phyloP scores from a whole-genome alignment of 1,140 invertebrate genomes.

The Caenorhabditis brenneri region DNA sequence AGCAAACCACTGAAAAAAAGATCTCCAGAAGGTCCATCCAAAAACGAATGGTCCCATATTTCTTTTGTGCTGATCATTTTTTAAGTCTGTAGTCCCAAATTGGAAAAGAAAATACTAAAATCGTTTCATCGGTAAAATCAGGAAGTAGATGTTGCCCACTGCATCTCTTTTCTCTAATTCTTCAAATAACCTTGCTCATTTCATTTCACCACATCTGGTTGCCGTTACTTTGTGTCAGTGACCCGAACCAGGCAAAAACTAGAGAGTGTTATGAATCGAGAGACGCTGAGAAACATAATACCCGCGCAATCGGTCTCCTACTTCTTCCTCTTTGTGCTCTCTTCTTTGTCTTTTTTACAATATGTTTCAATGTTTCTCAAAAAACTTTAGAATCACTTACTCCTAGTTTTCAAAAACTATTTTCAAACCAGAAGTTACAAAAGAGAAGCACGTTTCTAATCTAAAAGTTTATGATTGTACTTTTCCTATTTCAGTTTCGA shows the following conservation, averaged over 20 bases:
- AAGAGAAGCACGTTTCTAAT: too few relatives aligned
- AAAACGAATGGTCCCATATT: too few relatives aligned
- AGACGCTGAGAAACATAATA: neutral
- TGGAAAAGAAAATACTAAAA: too few relatives aligned
- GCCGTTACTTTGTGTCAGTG: constrained; percentile 9
- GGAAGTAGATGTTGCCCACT: neutral
- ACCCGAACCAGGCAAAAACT: neutral
- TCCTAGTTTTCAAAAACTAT: too few relatives aligned
- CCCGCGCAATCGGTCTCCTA: constrained; percentile 6
- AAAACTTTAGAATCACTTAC: neutral
- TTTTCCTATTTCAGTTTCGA: too few relatives aligned
- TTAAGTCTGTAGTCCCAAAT: too few relatives aligned
- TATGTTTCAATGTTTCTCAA: neutral
- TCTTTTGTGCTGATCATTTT: too few relatives aligned
- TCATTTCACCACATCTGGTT: neutral
- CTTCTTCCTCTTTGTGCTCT: neutral
- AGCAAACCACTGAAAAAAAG: too few relatives aligned
- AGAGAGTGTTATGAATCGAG: neutral
- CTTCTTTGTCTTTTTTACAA: neutral
- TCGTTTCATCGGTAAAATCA: neutral
- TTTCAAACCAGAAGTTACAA: too few relatives aligned
- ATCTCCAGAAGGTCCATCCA: too few relatives aligned
- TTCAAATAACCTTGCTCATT: neutral
- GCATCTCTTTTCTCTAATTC: neutral
- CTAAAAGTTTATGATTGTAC: too few relatives aligned